A percentile compares a stretch with the other conserved stretches of the same genome.
phyloP scores from a whole-genome alignment of 2,113 vertebrate genomes.

The Gila orcuttii region DNA sequence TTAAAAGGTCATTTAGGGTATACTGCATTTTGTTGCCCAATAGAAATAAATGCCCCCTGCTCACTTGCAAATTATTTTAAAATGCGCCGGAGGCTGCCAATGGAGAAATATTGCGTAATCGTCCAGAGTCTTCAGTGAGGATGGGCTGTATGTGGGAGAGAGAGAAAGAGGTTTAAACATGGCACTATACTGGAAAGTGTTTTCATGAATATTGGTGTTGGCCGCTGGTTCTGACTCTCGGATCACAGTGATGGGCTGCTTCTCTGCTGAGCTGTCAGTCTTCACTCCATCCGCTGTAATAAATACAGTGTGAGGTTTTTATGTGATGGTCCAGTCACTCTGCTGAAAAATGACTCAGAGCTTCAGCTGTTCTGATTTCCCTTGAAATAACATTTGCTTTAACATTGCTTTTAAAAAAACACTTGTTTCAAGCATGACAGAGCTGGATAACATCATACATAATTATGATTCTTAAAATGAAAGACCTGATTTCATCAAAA shows the following conservation, averaged over 20 bases:
- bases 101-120: conserved; percentile 24
- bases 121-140: neutral
- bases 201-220: conserved; percentile 45
- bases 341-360: conserved; percentile 48
- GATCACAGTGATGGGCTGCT: conserved; percentile 37
- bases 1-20: conserved; percentile 28
- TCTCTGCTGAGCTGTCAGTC: conserved; percentile 45
- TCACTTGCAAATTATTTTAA: neutral
- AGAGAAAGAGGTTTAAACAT: conserved; percentile 37
- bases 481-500: neutral
- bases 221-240: conserved; percentile 8
- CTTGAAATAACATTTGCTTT: conserved; percentile 33
- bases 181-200: conserved; percentile 28
- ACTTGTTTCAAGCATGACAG: conserved; percentile 12
- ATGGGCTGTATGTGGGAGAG: neutral
- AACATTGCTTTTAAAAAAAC: neutral
- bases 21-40: conserved; percentile 14
- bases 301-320: conserved; percentile 54
- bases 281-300: conserved; percentile 49
- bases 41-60: neutral
- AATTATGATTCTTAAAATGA: neutral
- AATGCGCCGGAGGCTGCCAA: neutral
- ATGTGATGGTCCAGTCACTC: neutral
- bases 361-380: conserved; percentile 17
- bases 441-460: conserved; percentile 6